Evolutionary conservation across 1,140 invertebrate species (phyloP).

Genomic region (Trichomalopsis sarcophagae): DNA sequence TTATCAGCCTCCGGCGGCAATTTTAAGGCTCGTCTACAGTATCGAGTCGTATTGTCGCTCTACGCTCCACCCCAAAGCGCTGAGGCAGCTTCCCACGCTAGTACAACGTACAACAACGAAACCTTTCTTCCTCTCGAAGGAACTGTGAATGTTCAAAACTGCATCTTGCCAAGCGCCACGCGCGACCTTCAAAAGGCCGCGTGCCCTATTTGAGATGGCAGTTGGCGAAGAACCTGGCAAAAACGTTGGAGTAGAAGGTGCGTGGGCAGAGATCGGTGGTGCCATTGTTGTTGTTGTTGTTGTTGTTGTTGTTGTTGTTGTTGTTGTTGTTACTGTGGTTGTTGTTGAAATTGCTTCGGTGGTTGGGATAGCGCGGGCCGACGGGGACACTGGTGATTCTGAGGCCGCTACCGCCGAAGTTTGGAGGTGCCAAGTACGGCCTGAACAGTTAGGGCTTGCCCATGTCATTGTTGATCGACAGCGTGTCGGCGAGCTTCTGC

Average conservation of each 20-base stretch:
- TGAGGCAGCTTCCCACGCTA: conserved; percentile 42
- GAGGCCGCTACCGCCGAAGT: conserved; percentile 41
- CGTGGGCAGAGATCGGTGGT: conserved; percentile 66
- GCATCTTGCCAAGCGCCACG: too few species aligned
- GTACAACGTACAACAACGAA: not conserved
- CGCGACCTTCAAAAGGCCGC: too few species aligned
- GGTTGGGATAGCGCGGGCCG: not conserved
- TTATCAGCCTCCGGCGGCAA: not conserved
- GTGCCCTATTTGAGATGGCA: conserved; percentile 68
- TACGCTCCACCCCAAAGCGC: conserved; percentile 57
- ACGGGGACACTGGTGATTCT: conserved; percentile 49
- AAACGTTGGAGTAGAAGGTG: conserved; percentile 69
- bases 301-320: not conserved
- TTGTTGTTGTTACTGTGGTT: not conserved
- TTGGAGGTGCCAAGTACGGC: conserved; percentile 62
- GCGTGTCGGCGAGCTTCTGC: conserved; percentile 69
- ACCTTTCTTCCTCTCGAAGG: conserved; percentile 58
- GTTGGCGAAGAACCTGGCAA: conserved; percentile 71
- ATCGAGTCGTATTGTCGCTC: conserved; percentile 46
- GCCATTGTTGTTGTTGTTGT: conserved; percentile 47
- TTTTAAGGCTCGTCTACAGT: conserved; percentile 14
- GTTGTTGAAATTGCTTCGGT: conserved; percentile 36
- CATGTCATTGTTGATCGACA: conserved; percentile 74
- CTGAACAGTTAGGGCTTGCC: conserved; percentile 75
- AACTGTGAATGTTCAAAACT: conserved; percentile 49